phyloP scores from a whole-genome alignment of 2,888 invertebrate species.

The Oxycera nigricornis region DNA sequence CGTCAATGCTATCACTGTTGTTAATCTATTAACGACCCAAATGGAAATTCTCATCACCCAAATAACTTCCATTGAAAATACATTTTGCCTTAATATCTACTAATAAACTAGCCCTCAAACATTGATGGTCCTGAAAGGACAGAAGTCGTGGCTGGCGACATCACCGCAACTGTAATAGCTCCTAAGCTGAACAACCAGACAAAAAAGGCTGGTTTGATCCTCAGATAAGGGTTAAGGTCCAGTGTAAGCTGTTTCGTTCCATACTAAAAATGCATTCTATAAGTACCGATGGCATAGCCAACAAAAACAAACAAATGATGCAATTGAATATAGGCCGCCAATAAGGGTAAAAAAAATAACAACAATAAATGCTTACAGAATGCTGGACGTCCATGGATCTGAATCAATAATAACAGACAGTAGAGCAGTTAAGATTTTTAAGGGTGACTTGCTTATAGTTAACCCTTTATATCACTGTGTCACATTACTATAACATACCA shows the following conservation, averaged over 20 bases:
- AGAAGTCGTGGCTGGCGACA: constrained; percentile 99
- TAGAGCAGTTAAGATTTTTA: constrained; percentile 89
- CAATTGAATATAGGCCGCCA: constrained; percentile 97
- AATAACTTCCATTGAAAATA: constrained; percentile 96
- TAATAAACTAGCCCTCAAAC: constrained; percentile 99
- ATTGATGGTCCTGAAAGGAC: constrained; percentile 97
- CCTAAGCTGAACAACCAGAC: constrained; percentile 98
- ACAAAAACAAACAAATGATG: constrained; percentile 94
- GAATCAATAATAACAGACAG: constrained; percentile 96
- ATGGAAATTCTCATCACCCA: constrained; percentile 95
- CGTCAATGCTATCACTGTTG: constrained; percentile 95
- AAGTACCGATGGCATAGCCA: constrained; percentile 96
- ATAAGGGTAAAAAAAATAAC: constrained; percentile 97
- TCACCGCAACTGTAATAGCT: constrained; percentile 98
- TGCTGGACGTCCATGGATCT: constrained; percentile 90
- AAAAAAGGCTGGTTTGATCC: constrained; percentile 86
- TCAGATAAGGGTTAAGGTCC: constrained; percentile 77
- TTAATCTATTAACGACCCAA: constrained; percentile 87
- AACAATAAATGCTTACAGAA: constrained; percentile 94
- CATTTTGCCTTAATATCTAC: constrained; percentile 93
- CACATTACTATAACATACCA: no score
- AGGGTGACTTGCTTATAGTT: no score
- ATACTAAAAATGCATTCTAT: constrained; percentile 93
- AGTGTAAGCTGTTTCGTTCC: constrained; percentile 91
- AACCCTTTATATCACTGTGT: no score